These are phyloP conservation scores for Caenorhabditis imperialis DNA, from an alignment of 2,888 invertebrate species.

Conservation along the genomic window DNA sequence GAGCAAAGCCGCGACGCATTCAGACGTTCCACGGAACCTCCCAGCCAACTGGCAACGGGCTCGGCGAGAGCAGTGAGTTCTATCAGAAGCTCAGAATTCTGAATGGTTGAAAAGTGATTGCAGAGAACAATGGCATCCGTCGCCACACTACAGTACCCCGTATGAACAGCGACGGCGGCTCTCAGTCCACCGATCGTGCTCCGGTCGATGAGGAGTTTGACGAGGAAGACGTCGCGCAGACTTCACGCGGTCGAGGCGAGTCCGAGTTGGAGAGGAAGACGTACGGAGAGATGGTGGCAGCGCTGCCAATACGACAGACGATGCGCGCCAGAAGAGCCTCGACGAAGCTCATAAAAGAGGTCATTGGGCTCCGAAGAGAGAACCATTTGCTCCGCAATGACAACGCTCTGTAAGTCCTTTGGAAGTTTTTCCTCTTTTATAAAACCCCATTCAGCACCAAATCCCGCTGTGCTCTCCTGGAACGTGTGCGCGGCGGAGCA, in stretches of 20 bases:
- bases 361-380: conserved; percentile 47
- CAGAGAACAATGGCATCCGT: conserved; percentile 56
- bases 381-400: conserved; percentile 49
- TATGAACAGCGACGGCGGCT: conserved; percentile 46
- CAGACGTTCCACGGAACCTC: conserved; percentile 64
- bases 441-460: conserved; percentile 50
- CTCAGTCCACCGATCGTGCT: conserved; percentile 22
- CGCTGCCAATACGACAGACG: conserved; percentile 44
- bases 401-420: conserved; percentile 47
- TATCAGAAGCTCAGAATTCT: neutral
- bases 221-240: conserved; percentile 19
- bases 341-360: conserved; percentile 53
- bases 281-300: conserved; percentile 47
- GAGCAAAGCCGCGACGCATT: conserved; percentile 53
- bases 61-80: conserved; percentile 31
- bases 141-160: conserved; percentile 64
- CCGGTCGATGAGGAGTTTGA: conserved; percentile 27
- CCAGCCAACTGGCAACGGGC: conserved; percentile 15
- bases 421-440: too few species aligned
- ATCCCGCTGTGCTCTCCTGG: conserved; percentile 57
- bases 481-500: conserved; percentile 46
- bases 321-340: conserved; percentile 42
- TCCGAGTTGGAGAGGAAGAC: conserved; percentile 35
- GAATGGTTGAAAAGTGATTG: conserved; percentile 3
- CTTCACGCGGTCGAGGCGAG: conserved; percentile 20